phyloP scores from a whole-genome alignment of 2,888 invertebrate species.

The Schizaphis graminum region DNA sequence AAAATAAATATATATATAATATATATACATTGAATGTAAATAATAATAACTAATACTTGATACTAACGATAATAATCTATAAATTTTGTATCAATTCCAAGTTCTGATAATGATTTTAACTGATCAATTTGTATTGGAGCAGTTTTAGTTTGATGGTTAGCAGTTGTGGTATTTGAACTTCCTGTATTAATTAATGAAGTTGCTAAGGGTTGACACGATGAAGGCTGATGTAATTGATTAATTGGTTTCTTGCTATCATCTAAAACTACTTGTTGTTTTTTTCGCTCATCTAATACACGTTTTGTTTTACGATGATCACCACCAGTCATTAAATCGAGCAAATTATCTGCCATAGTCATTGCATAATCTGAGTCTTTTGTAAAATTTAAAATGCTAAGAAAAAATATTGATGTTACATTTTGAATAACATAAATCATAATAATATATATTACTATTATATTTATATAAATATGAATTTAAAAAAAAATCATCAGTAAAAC shows the following conservation, averaged over 20 bases:
- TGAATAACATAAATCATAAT: background rate
- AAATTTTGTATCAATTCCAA: conserved; percentile 90
- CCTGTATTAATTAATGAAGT: conserved; percentile 46
- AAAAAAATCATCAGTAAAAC: background rate
- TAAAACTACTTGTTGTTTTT: conserved; percentile 76
- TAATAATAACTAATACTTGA: conserved; percentile 32
- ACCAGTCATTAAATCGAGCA: conserved; percentile 85
- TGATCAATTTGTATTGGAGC: conserved; percentile 84
- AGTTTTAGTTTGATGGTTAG: conserved; percentile 71
- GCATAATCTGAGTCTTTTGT: conserved; percentile 85
- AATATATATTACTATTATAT: background rate
- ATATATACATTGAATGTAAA: background rate
- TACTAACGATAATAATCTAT: conserved; percentile 78
- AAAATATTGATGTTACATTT: conserved; percentile 60
- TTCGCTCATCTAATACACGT: conserved; percentile 79
- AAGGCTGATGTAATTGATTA: conserved; percentile 19
- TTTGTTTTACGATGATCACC: conserved; percentile 87
- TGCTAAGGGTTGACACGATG: conserved; percentile 39
- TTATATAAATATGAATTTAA: background rate
- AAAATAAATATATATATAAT: background rate
- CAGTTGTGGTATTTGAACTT: conserved; percentile 39
- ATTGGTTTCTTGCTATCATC: conserved; percentile 55
- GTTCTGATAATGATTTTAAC: conserved; percentile 78
- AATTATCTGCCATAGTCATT: conserved; percentile 82
- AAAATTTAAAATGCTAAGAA: conserved; percentile 79